Conservation (phyloP, 2,797 vertebrate genomes). For the Apogon hyalosoma region DNA sequence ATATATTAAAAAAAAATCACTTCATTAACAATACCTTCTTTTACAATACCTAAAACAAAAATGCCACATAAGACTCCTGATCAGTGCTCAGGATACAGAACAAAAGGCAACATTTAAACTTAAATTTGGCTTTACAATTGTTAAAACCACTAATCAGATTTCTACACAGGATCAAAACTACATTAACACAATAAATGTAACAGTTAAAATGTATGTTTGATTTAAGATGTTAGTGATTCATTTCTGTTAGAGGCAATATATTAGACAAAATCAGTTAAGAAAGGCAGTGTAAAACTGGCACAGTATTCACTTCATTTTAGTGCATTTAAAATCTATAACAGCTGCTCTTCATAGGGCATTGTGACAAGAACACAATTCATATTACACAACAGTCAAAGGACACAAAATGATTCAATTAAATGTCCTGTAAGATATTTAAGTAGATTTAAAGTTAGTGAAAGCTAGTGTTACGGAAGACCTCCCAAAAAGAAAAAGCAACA, state of each 20-base stretch:
- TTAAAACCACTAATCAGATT: background rate
- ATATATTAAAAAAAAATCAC: constrained; percentile 53
- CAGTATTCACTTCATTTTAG: constrained; percentile 59
- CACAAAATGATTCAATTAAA: constrained; percentile 18
- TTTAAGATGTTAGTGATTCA: background rate
- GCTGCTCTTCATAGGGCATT: constrained; percentile 46
- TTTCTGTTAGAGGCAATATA: constrained; percentile 15
- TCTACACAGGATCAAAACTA: background rate
- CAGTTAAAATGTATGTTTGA: background rate
- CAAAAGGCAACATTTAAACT: constrained; percentile 28
- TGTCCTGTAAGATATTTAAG: constrained; percentile 6
- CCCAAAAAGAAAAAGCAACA: background rate
- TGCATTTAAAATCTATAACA: constrained; percentile 57
- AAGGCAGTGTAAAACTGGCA: constrained; percentile 51
- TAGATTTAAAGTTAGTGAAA: constrained; percentile 6
- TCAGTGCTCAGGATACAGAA: constrained; percentile 41
- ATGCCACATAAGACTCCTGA: constrained; percentile 10
- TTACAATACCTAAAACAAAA: background rate
- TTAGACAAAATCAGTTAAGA: constrained; percentile 37
- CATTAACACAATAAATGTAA: constrained; percentile 13
- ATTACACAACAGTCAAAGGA: constrained; percentile 26
- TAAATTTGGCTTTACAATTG: constrained; percentile 13
- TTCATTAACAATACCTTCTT: constrained; percentile 8
- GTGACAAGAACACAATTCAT: constrained; percentile 17
- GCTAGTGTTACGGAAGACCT: constrained; percentile 29